phyloP scores from a whole-genome alignment of 2,888 invertebrate species.

The Tetheella fluctuosa region DNA sequence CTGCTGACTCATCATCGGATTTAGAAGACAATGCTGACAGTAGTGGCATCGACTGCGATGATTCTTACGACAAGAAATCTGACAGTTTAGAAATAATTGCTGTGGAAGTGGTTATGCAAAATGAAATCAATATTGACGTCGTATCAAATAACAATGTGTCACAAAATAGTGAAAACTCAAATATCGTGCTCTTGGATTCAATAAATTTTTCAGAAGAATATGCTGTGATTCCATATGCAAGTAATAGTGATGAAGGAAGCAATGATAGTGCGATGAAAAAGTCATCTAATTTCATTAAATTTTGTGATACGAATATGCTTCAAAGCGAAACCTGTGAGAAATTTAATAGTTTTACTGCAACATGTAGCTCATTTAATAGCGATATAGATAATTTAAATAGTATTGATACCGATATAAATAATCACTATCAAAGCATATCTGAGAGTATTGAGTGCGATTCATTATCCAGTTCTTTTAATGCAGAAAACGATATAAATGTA shows the following conservation, averaged over 20 bases:
- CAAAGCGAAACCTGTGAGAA: constrained; percentile 75
- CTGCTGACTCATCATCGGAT: constrained; percentile 85
- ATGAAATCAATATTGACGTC: constrained; percentile 52
- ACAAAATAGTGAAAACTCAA: constrained; percentile 52
- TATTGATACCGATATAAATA: constrained; percentile 55
- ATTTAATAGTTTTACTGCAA: constrained; percentile 75
- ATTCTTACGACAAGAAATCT: constrained; percentile 84
- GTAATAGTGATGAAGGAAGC: constrained; percentile 53
- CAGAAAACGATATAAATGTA: constrained; percentile 66
- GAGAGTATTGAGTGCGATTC: constrained; percentile 70
- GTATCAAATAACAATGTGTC: constrained; percentile 50
- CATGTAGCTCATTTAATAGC: constrained; percentile 62
- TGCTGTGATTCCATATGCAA: constrained; percentile 58
- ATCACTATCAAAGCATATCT: constrained; percentile 61
- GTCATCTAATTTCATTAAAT: constrained; percentile 59
- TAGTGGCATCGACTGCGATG: constrained; percentile 86
- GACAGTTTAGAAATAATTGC: constrained; percentile 72
- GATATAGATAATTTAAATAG: constrained; percentile 62
- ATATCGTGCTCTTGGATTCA: constrained; percentile 67
- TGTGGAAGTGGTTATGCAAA: constrained; percentile 56
- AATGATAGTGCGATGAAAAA: constrained; percentile 48
- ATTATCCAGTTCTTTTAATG: constrained; percentile 57
- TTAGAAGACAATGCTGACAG: constrained; percentile 85
- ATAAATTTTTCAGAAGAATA: constrained; percentile 69
- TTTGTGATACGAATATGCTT: constrained; percentile 76